These are phyloP conservation scores for Glaucomys volans DNA, from an alignment of 2,113 vertebrate genomes.

Conservation along the genomic window DNA sequence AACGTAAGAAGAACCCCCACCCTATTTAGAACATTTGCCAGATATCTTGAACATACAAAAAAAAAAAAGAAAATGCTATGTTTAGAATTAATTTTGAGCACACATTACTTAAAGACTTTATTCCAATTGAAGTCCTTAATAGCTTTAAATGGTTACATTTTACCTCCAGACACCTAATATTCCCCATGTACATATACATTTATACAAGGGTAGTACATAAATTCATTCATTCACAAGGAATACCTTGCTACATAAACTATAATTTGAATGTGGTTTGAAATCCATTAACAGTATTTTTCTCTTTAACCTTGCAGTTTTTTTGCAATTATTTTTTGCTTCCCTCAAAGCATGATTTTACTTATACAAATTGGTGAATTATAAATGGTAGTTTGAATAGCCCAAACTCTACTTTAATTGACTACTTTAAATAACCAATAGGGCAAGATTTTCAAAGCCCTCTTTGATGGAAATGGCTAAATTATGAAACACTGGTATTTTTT, in stretches of 20 bases:
- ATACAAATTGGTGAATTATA: neutral
- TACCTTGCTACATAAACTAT: neutral
- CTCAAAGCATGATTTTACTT: neutral
- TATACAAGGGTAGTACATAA: neutral
- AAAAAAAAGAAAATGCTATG: neutral
- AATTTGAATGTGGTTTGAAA: slow-evolving; percentile 28
- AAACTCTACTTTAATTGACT: neutral
- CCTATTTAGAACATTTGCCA: neutral
- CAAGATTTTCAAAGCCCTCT: neutral
- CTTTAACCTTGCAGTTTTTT: neutral
- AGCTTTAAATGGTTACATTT: neutral
- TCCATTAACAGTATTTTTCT: neutral
- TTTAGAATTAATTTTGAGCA: neutral
- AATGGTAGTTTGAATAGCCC: neutral
- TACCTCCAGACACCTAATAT: neutral
- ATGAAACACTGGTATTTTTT: neutral
- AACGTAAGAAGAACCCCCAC: neutral
- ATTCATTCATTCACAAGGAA: neutral
- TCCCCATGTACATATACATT: neutral
- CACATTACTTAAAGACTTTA: neutral
- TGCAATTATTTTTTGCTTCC: neutral
- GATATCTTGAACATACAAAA: neutral
- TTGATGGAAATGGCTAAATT: neutral
- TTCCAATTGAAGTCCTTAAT: neutral
- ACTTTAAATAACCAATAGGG: neutral